Evolutionary conservation across 2,113 vertebrate species (phyloP).

Genomic region (Phyllostomus hastatus): DNA sequence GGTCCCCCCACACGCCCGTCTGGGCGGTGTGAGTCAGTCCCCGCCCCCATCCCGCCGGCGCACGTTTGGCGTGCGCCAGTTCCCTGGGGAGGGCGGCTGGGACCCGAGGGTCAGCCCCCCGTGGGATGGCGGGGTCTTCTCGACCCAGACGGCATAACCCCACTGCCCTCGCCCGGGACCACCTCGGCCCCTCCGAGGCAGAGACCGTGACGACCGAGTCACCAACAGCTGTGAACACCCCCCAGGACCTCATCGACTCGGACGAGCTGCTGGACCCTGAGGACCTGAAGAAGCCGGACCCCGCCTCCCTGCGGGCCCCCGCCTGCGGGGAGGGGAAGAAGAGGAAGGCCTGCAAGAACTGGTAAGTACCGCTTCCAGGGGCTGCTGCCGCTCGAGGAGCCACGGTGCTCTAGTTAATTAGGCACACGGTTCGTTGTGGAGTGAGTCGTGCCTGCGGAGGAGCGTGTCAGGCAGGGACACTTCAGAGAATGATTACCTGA

Average conservation of each 20-base stretch:
- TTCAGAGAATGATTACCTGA: background rate
- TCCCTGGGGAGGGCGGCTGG: background rate
- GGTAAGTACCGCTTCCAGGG: slow-evolving; percentile 81
- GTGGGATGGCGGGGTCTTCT: background rate
- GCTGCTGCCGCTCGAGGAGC: no score
- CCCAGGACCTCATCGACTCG: slow-evolving; percentile 93
- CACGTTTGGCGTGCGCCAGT: rapidly evolving
- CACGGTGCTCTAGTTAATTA: background rate
- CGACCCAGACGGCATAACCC: rapidly evolving
- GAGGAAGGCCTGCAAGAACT: slow-evolving; percentile 97
- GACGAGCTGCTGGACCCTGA: slow-evolving; percentile 93
- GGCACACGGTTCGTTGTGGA: background rate
- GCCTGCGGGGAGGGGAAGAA: slow-evolving; percentile 89
- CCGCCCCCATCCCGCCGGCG: background rate
- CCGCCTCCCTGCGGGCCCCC: slow-evolving; percentile 85
- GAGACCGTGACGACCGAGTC: rapidly evolving
- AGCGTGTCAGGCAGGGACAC: background rate
- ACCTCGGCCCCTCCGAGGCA: background rate
- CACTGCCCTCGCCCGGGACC: background rate
- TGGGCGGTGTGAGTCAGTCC: background rate
- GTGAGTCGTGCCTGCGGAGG: background rate
- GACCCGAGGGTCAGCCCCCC: rapidly evolving
- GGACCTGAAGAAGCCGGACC: slow-evolving; percentile 93
- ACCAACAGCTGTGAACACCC: background rate
- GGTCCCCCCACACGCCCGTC: background rate